Evolutionary conservation across 2,797 vertebrate genomes (phyloP), one percentile per base, ranked within the genome.

Genomic region (Arctocebus calabarensis): DNA sequence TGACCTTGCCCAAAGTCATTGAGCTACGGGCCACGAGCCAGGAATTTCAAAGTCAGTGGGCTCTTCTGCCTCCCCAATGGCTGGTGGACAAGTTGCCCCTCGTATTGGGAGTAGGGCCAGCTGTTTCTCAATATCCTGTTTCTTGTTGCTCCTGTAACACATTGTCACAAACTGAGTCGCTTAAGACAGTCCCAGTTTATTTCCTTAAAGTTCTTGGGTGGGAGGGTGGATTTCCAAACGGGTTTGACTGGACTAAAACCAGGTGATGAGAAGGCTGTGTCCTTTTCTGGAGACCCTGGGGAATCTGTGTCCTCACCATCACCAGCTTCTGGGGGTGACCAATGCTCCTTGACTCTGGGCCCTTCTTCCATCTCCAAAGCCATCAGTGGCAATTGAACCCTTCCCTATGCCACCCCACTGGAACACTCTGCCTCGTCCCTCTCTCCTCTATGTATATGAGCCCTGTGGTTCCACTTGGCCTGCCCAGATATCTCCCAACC

Each of bases 221-320:
- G 45, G 43, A 66, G 55, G 48, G 27, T 70, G 16, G 27, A 61
- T 13, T 43, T 83, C 48, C n/a, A 59, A 55, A 1, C 37, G 62
- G 14, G 19, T 16, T 19, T 68, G 22, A 0, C 43, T 7, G 70
- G 32, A 20, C 83, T 95, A 62, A 78, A 23, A 45, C 22, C 45
- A 23, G 78, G 62, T 19, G 1, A 17, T 23, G 12, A 17, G 5
- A 57, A 62, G 40, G 55, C 34, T 8, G 2, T 0, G 0, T 1
- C 23, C 62, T 57, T 61, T 22, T 71, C 61, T 68, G 9, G 52
- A 62, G 25, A 11, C 34, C 52, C 79, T n/a, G 6, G 64, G 13
- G 3, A 86, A 37, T 23, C n/a, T 1, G 3, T 22, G 66, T 40
- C 57, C 48, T 29, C 37, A 7, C 40, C 64, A 57, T 29, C 43